Conservation (phyloP, 2,797 vertebrate species). For the Acanthiza pusilla region DNA sequence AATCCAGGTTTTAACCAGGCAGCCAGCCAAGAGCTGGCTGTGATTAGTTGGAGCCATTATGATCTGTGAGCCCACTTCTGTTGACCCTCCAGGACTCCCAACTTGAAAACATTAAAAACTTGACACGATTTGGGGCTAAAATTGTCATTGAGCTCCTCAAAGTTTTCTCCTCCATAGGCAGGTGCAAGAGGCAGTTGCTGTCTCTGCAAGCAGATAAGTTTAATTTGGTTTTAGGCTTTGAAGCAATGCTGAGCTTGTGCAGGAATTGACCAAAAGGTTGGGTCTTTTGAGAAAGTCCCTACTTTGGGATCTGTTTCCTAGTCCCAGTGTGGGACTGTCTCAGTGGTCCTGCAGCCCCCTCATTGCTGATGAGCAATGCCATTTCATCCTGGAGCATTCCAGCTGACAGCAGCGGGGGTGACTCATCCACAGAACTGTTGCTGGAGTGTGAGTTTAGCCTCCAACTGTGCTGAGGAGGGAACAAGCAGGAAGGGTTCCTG, state of each 20-base stretch:
- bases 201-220: not conserved
- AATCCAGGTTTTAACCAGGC: slow-evolving; percentile 4
- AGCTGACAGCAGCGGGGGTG: not conserved
- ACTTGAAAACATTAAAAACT: not conserved
- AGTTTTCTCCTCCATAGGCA: not conserved
- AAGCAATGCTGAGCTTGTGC: not conserved
- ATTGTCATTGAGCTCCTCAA: not conserved
- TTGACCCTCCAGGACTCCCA: not conserved
- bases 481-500: not conserved
- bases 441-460: not conserved
- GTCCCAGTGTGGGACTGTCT: not conserved
- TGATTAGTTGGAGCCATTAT: not conserved
- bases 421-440: not conserved
- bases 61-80: not conserved
- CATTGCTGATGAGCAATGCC: not conserved
- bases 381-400: slow-evolving; percentile 4
- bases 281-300: not conserved
- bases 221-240: not conserved
- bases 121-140: not conserved
- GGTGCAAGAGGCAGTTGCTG: not conserved
- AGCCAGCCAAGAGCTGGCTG: slow-evolving; percentile 3
- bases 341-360: not conserved
- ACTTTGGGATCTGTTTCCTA: not conserved
- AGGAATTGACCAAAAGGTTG: not conserved
- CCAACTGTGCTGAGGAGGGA: not conserved